Base-by-base conservation (phyloP, 1,140 invertebrate species). In the Drosophila ananassae region DNA sequence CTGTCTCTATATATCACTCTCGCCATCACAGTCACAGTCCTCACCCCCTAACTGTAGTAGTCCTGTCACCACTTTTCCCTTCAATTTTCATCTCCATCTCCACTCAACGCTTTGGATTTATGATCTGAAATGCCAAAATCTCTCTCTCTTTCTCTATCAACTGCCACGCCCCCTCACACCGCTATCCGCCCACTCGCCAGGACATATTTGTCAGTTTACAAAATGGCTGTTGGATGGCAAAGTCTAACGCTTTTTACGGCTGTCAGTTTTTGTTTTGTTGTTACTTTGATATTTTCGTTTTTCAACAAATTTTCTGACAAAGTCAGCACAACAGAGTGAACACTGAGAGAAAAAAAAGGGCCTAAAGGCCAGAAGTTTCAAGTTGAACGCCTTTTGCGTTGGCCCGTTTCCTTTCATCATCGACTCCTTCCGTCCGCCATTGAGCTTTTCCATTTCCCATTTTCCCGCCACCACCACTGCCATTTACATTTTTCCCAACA, bases 201-300 rank as follows among this genome's bases (percentile, higher is more conserved):
- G 32, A 44, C 50, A 75, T 66, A 76, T 75, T 80, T 82, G 79
- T 83, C 74, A 66, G 79, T 51, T 51, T 77, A 64, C 59, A 72
- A 79, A 83, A 79, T 83, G 77, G 54, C 51, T 57, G 66, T 24
- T 56, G 53, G 63, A 69, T 68, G 66, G 63, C 66, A 68, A 37
- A 48, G 51, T 69, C 66, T 57, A 69, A 69, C 66, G 63, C 30
- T 41, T 68, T 68, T 68, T 50, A 69, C 51, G 66, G 63, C 66
- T 69, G 66, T 56, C 66, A 69, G 51, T 68, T 55, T 46, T 59
- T 77, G 57, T 62, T 80, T 73, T 63, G 77, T 54, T 73, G 77
- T 48, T 72, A 58, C 59, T 54, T 69, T 79, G 79, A 71, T 63
- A 79, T 60, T 37, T n/a, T 37, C 17, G 41, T 44, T 44, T 44